Base-by-base conservation (phyloP, 2,888 invertebrate species). In the Harpagoxenus sublaevis region DNA sequence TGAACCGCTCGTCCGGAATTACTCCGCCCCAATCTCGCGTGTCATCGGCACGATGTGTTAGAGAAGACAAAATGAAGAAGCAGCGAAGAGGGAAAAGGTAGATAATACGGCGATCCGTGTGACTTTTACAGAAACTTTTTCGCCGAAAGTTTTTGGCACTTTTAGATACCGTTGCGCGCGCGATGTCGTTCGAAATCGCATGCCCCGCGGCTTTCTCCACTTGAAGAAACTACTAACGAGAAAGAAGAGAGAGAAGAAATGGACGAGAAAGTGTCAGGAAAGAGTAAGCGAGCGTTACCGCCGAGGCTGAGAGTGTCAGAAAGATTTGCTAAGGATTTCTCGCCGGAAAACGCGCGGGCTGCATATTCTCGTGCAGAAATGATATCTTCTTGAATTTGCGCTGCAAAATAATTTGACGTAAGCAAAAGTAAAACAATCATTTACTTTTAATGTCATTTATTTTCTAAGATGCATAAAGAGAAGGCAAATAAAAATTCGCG, bases 81-180 rank as follows among this genome's bases (percentile, higher is more conserved):
- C 35, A 42, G 62, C 28, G 39, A 60, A 75, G 15, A 15, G 28
- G 28, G 9, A 48, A n/a, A 65, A 70, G 53, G 55, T 45, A 84
- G 65, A 82, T 66, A 74, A 83, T 86, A 62, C 84, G 65, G 63
- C 51, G 74, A 60, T 70, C 57, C 85, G 81, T 57, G 85, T 86
- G 90, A 91, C 86, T 90, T 86, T 79, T 83, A 79, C 63, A 84
- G 84, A 90, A 91, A 91, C 85, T 91, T 90, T 65, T 8, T 31
- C 62, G 75, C 51, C 55, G 53, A 84, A 90, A 90, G 74, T 91
- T 90, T 88, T 91, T 75, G 79, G 68, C 87, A 85, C 78, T 89
- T 78, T 83, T 79, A 53, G 42, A 77, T 87, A 63, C 75, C 85
- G 81, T 66, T 82, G 88, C 60, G 62, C 78, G 42, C 42, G 86